Evolutionary conservation across 2,113 vertebrate genomes (phyloP).

Genomic region (Quiscalus mexicanus): DNA sequence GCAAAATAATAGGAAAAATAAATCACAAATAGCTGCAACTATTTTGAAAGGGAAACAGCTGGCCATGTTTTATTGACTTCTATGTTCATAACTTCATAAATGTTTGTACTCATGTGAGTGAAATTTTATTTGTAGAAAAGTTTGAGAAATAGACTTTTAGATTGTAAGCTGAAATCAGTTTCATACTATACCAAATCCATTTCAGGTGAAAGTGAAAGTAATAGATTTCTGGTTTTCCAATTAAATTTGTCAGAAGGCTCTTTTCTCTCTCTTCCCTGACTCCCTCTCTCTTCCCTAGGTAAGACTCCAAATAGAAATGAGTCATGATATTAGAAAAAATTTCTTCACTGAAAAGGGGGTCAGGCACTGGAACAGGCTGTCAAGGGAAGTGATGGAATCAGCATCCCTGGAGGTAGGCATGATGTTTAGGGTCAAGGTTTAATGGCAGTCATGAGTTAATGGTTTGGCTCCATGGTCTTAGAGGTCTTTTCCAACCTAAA

Average conservation of each 20-base stretch:
- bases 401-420: background rate
- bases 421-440: background rate
- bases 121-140: background rate
- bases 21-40: background rate
- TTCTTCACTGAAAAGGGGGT: background rate
- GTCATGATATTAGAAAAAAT: background rate
- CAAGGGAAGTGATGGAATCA: background rate
- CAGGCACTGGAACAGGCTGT: background rate
- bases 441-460: background rate
- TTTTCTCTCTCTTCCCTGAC: background rate
- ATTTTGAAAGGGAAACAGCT: background rate
- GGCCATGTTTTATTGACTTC: background rate
- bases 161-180: background rate
- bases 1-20: background rate
- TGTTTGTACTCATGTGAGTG: background rate
- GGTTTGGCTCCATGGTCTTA: background rate
- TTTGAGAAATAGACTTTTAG: background rate
- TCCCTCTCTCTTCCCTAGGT: background rate
- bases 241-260: background rate
- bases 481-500: background rate
- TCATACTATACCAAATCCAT: background rate
- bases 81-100: background rate
- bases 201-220: background rate
- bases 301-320: background rate
- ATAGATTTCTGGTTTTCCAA: background rate